Conservation (phyloP, 2,113 vertebrate species). For the Coregonus clupeaformis region DNA sequence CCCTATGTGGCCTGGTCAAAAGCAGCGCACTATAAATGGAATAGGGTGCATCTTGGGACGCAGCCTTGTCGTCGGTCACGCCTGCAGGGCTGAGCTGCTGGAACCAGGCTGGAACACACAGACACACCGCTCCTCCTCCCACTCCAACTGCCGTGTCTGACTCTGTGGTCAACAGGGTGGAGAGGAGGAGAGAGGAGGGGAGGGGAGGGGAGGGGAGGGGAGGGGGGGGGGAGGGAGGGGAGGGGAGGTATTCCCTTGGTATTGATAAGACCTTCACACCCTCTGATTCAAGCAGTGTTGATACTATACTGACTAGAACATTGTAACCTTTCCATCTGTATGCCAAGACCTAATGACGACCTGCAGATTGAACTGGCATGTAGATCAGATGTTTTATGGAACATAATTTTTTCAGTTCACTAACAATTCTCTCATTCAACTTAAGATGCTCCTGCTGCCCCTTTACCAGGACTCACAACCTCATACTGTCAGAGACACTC, state of each 20-base stretch:
- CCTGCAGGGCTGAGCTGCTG: not conserved
- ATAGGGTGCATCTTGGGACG: not conserved
- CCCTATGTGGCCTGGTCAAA: not conserved
- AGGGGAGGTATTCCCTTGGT: not conserved
- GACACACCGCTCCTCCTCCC: not conserved
- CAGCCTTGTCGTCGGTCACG: not conserved
- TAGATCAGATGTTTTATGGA: not conserved
- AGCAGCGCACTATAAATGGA: too few relatives aligned
- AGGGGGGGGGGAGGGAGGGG: not conserved
- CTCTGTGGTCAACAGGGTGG: conserved; percentile 8
- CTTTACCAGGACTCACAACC: not conserved
- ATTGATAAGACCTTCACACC: not conserved
- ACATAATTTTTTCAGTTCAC: too few relatives aligned
- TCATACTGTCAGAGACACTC: too few relatives aligned
- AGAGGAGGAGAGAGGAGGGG: not conserved
- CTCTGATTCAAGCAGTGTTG: not conserved
- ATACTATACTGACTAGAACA: not conserved
- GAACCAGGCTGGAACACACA: not conserved
- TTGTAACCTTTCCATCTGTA: not conserved
- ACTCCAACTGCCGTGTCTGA: not conserved
- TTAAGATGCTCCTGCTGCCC: not conserved
- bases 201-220: conserved; percentile 6
- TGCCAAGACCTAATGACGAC: not conserved
- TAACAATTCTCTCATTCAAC: too few relatives aligned
- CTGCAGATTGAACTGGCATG: too few relatives aligned